Conservation (phyloP, 2,113 vertebrate species). For the Anhinga anhinga region DNA sequence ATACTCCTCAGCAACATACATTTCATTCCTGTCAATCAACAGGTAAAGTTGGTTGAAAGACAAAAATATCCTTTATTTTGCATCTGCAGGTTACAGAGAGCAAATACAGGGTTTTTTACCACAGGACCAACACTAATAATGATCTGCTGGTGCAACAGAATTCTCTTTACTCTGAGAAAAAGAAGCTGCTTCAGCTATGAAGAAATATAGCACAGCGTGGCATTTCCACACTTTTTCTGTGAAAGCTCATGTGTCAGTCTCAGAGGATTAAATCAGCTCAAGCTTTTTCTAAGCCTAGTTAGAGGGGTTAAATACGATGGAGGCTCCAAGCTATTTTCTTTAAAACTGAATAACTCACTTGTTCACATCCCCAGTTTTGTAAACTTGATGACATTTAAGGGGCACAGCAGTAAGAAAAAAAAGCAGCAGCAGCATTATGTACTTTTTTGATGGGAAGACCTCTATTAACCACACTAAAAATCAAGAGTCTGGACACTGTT, state of each 20-base stretch:
- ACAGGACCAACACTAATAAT: neutral
- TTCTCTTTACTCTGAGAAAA: neutral
- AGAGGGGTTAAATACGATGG: neutral
- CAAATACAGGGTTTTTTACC: neutral
- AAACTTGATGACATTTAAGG: constrained; percentile 44
- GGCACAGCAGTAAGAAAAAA: constrained; percentile 6
- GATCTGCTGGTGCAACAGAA: neutral
- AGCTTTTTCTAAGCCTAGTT: neutral
- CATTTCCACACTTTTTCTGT: neutral
- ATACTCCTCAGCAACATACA: neutral
- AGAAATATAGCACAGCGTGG: neutral
- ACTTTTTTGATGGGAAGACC: constrained; percentile 42
- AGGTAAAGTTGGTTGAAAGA: neutral
- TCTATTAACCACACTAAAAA: constrained; percentile 53
- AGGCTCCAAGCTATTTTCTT: constrained; percentile 18
- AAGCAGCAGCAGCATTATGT: constrained; percentile 33
- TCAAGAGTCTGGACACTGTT: constrained; percentile 2
- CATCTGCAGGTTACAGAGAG: neutral
- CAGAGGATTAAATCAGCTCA: neutral
- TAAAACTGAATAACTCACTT: constrained; percentile 16
- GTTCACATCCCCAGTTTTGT: neutral
- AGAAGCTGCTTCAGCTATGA: neutral
- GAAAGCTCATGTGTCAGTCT: neutral
- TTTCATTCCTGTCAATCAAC: neutral
- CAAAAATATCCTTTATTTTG: neutral